Evolutionary conservation across 2,888 invertebrate species (phyloP), one percentile per base, ranked within the genome.

Genomic region (Caenorhabditis auriculariae): DNA sequence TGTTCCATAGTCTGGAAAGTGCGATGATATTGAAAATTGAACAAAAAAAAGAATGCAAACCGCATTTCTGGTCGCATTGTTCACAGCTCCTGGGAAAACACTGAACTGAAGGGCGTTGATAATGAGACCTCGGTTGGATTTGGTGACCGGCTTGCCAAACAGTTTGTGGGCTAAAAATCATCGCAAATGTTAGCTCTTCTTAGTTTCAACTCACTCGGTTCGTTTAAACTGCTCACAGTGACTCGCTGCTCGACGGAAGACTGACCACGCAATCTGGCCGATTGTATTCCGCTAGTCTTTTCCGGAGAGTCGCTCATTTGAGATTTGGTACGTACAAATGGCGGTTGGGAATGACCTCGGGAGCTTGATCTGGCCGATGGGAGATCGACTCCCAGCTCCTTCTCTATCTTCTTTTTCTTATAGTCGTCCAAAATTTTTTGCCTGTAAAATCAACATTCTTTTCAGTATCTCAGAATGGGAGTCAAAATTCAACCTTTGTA

Each of bases 91-190:
- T 17, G 96, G 96, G 83, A 98, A 92, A 72, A 96, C 94, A 85
- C 94, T 93, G 85, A 94, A 94, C 83, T 95, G 94, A 41, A 98
- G 91, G 52, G 98, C 96, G 85, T 98, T 98, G 79, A 93, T 85
- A 86, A 96, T 93, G 71, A 96, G 93, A 78, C 90, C 90, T 65
- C 95, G 89, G 85, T 98, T 98, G 23, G 96, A 95, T 85, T 98
- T 98, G 62, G 93, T 90, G 68, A 92, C 88, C 67, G 95, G 94
- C 85, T 98, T 95, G 83, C 95, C 94, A 85, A 93, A 98, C 75
- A 98, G 86, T 83, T 94, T 88, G 15, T 93, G 93, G 82, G 94
- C 94, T 92, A 84, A 32, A 32, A 32, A n/a, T n/a, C n/a, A 32
- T 32, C 35, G 35, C 35, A 32, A 32, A 32, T 12, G 7, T n/a